These are phyloP conservation scores for Capitulum mitella DNA, from an alignment of 2,888 invertebrate species.

Conservation along the genomic window DNA sequence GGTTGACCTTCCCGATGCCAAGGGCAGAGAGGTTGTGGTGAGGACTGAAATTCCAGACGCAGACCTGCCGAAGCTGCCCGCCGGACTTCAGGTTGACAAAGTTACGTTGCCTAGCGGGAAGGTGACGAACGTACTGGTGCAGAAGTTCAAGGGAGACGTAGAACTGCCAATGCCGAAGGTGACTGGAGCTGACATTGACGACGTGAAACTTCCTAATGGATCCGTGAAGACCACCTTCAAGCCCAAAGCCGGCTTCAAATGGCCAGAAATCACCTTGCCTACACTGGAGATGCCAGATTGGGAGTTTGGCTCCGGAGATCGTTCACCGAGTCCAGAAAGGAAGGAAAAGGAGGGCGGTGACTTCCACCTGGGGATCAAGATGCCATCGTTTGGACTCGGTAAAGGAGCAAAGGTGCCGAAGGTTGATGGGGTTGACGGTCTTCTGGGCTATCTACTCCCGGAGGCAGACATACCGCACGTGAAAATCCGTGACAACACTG, in stretches of 20 bases:
- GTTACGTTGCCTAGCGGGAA: background rate
- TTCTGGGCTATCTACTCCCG: background rate
- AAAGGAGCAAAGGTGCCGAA: background rate
- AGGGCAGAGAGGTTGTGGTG: background rate
- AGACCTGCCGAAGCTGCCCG: background rate
- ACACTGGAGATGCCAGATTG: background rate
- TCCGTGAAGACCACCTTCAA: background rate
- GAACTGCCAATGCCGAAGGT: background rate
- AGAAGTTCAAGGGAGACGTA: background rate
- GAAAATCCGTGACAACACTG: background rate
- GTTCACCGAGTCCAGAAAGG: background rate
- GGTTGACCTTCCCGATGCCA: background rate
- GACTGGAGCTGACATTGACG: background rate
- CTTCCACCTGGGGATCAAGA: background rate
- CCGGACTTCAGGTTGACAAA: background rate
- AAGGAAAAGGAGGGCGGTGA: background rate
- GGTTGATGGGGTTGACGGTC: background rate
- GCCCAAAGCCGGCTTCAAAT: background rate
- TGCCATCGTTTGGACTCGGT: background rate
- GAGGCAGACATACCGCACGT: background rate
- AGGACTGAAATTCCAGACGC: background rate
- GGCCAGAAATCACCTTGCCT: background rate
- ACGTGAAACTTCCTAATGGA: background rate
- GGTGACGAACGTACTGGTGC: background rate
- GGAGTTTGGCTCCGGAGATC: background rate